Evolutionary conservation across 2,888 invertebrate species (phyloP), one percentile per base, ranked within the genome.

Genomic region (Apomyelois bistriatella): DNA sequence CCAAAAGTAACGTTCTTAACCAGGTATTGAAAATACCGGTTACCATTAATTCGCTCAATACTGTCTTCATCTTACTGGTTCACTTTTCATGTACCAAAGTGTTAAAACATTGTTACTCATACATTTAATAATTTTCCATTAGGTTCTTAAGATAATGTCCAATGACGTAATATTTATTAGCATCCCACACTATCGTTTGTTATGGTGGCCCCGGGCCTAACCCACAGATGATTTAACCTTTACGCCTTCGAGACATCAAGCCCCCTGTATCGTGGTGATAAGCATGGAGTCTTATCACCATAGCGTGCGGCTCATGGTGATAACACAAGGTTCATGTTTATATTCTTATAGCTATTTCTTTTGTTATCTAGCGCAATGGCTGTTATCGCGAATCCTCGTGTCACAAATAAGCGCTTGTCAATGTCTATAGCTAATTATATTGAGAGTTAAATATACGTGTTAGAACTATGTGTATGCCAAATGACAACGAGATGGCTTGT

Each of bases 291-390:
- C 15, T 41, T 41, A 41, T 41, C 17, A 41, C 17, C 41, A 17
- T 41, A 16, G 41, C 38, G 65, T 59, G 22, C 51, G 22, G 38
- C 38, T 15, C 16, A 40, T 40, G 40, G 38, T 38, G 38, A 71
- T 71, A 71, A 68, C 69, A 71, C 58, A 52, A 58, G 48, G 54
- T 59, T 57, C 60, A 55, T 61, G 62, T 59, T 60, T 64, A 59
- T 54, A 40, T 40, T 51, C 36, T 28, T 35, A 38, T 15, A 22
- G n/a, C 10, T 3, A 41, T 17, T 17, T 17, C 15, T 16, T 40
- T 40, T 16, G 9, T 40, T 40, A 32, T 40, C 15, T 40, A 40
- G 9, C 15, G 15, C 16, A 40, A 15, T 16, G 8, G 13, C 9
- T 22, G 41, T 41, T 41, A 41, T 41, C 41, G 41, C 41, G 22